These are phyloP conservation scores for Aphyosemion australe DNA, from an alignment of 2,113 vertebrate genomes.

Conservation along the genomic window DNA sequence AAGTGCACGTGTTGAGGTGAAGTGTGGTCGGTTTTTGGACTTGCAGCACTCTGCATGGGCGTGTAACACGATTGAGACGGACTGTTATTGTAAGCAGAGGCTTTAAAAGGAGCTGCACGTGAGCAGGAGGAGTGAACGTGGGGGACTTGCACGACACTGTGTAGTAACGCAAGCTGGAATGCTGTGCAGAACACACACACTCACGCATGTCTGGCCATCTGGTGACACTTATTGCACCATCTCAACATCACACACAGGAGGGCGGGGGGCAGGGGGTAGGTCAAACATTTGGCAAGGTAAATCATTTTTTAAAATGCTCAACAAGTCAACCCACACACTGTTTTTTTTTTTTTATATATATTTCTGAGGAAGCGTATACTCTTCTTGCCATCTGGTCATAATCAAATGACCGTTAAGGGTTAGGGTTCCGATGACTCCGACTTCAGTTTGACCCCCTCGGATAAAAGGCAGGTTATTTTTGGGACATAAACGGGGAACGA, in stretches of 20 bases:
- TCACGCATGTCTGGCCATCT: conserved; percentile 71
- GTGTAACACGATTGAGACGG: conserved; percentile 51
- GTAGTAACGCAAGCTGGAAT: conserved; percentile 62
- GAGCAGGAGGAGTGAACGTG: conserved; percentile 33
- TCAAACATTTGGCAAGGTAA: conserved; percentile 73
- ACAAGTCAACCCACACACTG: conserved; percentile 43
- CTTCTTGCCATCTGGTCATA: conserved; percentile 56
- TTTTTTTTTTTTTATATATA: no score
- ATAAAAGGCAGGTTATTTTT: conserved; percentile 47
- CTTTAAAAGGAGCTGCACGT: conserved; percentile 39
- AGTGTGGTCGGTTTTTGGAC: conserved; percentile 47
- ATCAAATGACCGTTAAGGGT: conserved; percentile 33
- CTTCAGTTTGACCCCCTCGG: conserved; percentile 46
- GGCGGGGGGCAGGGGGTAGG: conserved; percentile 37
- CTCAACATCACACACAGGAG: conserved; percentile 44
- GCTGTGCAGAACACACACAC: conserved; percentile 57
- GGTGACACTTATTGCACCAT: conserved; percentile 70
- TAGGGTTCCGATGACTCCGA: conserved; percentile 35
- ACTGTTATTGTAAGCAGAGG: conserved; percentile 51
- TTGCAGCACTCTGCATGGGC: conserved; percentile 48
- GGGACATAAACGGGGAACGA: conserved; percentile 34
- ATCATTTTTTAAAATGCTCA: conserved; percentile 63
- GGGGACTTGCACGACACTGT: conserved; percentile 47
- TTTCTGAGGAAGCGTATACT: conserved; percentile 34
- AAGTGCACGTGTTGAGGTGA: conserved; percentile 31